Conservation (phyloP, 2,888 invertebrate genomes). For the Sympetrum striolatum region DNA sequence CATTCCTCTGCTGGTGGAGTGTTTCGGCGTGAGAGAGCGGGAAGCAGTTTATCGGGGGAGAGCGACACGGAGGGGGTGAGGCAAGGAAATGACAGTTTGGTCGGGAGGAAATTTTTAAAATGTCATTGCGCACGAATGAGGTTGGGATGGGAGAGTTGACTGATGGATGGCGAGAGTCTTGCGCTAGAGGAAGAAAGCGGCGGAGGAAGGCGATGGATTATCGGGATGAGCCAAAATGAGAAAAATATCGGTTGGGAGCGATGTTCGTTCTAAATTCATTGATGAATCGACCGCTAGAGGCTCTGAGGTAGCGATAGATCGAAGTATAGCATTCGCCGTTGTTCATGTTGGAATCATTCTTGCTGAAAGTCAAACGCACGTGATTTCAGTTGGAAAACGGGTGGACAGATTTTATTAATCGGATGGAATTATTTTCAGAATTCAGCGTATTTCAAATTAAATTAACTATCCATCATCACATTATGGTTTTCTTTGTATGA, state of each 20-base stretch:
- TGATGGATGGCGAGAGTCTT: neutral
- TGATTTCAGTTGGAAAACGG: neutral
- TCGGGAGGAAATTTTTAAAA: neutral
- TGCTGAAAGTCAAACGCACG: neutral
- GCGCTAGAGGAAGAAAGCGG: neutral
- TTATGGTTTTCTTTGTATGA: neutral
- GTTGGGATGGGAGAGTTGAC: neutral
- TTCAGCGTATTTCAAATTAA: neutral
- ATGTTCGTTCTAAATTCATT: slow-evolving; percentile 2
- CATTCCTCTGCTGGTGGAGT: no score
- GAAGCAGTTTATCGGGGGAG: no score
- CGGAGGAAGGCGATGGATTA: neutral
- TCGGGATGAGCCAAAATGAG: neutral
- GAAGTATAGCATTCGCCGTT: neutral
- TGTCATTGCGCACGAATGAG: neutral
- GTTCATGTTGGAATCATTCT: neutral
- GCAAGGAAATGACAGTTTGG: neutral
- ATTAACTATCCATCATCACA: neutral
- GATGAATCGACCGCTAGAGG: neutral
- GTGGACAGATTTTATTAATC: no score
- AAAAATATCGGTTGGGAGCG: slow-evolving; percentile 8
- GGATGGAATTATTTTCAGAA: no score
- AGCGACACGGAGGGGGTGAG: neutral
- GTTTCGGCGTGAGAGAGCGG: no score
- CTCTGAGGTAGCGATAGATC: neutral